Percentiles rank a stretch among this genome's conserved stretches.
Evolutionary conservation across 2,113 vertebrate genomes (phyloP).

Genomic region (Chelonoidis abingdonii): DNA sequence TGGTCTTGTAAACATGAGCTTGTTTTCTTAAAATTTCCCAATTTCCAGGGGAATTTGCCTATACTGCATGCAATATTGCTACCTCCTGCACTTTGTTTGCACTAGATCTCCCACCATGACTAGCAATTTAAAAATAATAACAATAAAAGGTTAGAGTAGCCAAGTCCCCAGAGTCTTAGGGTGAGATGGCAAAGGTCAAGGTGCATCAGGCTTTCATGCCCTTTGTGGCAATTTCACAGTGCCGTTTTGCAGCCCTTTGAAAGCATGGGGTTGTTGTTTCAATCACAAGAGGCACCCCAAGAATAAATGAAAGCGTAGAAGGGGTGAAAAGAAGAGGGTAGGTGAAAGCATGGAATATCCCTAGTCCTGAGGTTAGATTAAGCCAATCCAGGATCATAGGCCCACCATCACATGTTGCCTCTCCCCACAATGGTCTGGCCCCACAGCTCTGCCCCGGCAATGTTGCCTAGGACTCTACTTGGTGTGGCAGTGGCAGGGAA

Average conservation of each 20-base stretch:
- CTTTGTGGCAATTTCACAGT: neutral
- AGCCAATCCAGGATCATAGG: neutral
- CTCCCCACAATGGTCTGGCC: neutral
- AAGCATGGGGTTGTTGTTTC: neutral
- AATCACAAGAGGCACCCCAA: neutral
- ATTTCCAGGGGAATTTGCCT: neutral
- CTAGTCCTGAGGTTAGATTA: too few relatives aligned
- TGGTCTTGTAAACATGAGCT: neutral
- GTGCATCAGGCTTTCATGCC: neutral
- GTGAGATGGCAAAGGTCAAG: neutral
- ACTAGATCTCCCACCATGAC: neutral
- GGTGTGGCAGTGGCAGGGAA: neutral
- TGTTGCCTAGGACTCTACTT: neutral
- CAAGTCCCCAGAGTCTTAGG: too few relatives aligned
- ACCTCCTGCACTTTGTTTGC: neutral
- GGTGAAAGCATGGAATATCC: neutral
- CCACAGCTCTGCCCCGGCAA: neutral
- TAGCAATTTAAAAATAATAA: neutral
- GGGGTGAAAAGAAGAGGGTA: neutral
- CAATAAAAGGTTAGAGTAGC: too few relatives aligned
- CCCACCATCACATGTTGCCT: neutral
- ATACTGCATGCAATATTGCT: neutral
- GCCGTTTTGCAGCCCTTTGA: neutral
- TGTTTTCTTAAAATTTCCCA: neutral
- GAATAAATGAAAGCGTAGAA: neutral